Base-by-base conservation (phyloP, 2,113 vertebrate species). In the Coryphaenoides rupestris region DNA sequence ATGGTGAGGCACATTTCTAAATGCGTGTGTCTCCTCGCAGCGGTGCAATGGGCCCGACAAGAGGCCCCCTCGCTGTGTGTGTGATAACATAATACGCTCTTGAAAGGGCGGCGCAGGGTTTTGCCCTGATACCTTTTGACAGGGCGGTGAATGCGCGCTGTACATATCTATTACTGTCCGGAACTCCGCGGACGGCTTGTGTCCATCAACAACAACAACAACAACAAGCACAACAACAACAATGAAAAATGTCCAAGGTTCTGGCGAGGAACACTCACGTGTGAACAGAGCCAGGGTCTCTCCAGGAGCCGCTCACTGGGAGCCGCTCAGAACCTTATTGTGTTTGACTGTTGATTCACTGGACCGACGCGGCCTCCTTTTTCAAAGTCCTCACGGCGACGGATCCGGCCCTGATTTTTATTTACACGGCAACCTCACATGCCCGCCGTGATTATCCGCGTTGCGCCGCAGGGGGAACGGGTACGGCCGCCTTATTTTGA, bases 261-360 rank as follows among this genome's bases (percentile, higher is more conserved):
- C n/a, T 12, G 22, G 45, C 19, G 23, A 21, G 21, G 60, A 73
- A 50, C 9, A 26, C 45, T 63, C 21, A 19, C 60, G 80, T 85
- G 79, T 81, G 81, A 85, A 86, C 77, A 68, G 80, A 84, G 72
- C 68, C 28, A 63, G 78, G 74, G 78, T 75, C 66, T 54, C 7
- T 47, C 68, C 10, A 2, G 2, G 1, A 1, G 53, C 17, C 77
- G 67, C 58, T 58, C 62, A 72, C 71, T 28, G 72, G 47, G 60
- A 7, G 21, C 52, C 33, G 60, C 22, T 55, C 21, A 80, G 72
- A 67, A 65, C 52, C 71, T n/a, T 67, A 64, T 57, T 54, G 19
- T 70, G 52, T 68, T 62, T 70, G 64, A 72, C 71, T 72, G 61
- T 65, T 62, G 60, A 55, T 46, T 64, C 17, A 23, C 15, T 50